phyloP scores from a whole-genome alignment of 2,113 vertebrate species.

The Nestor notabilis region DNA sequence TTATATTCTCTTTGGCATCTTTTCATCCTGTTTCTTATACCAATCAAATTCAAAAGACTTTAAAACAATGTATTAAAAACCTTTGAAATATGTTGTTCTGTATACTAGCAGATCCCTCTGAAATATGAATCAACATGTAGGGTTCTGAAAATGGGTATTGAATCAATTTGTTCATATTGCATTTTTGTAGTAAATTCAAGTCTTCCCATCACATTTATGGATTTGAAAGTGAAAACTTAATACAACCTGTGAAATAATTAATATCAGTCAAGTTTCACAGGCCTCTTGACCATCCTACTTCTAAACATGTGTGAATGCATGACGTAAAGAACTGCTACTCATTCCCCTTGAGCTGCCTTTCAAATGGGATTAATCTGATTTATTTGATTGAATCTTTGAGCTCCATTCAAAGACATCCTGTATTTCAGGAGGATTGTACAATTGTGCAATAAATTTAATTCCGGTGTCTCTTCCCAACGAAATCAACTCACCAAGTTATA shows the following conservation, averaged over 20 bases:
- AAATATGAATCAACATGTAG: background rate
- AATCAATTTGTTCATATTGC: background rate
- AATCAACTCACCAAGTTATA: background rate
- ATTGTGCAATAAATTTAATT: background rate
- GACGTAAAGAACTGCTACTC: background rate
- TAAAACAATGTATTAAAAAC: rapidly evolving
- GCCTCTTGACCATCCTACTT: background rate
- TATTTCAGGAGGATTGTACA: background rate
- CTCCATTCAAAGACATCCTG: background rate
- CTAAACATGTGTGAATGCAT: rapidly evolving
- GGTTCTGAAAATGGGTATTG: background rate
- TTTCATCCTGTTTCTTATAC: background rate
- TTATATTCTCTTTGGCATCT: background rate
- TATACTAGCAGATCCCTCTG: background rate
- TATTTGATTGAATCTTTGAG: background rate
- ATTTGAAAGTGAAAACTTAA: background rate
- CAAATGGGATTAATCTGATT: background rate
- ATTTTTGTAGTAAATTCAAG: background rate
- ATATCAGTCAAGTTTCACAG: background rate
- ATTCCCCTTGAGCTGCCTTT: background rate
- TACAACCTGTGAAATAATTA: background rate
- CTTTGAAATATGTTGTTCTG: background rate
- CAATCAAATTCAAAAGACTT: background rate
- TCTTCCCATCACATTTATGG: background rate
- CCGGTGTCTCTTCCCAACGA: background rate